These are phyloP conservation scores for Nibea coibor DNA, from an alignment of 2,113 vertebrate genomes.

Conservation along the genomic window DNA sequence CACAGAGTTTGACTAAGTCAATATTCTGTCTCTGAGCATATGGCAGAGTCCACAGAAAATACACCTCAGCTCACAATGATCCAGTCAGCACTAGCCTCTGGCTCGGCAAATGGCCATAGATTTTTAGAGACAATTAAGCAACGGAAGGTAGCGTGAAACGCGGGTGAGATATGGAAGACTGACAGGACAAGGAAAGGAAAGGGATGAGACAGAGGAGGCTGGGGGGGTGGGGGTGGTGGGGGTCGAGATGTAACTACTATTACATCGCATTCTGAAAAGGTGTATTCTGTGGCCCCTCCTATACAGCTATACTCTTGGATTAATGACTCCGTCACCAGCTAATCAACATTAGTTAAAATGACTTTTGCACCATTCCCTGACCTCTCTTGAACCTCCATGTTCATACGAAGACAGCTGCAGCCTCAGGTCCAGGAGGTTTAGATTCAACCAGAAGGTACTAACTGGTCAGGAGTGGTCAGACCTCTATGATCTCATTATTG, in stretches of 20 bases:
- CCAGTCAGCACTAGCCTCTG: conserved; percentile 30
- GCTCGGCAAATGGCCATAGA: conserved; percentile 40
- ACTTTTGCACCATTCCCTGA: neutral
- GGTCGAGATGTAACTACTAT: too few species aligned
- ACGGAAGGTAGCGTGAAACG: neutral
- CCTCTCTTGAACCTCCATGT: neutral
- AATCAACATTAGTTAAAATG: neutral
- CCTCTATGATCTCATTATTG: too few species aligned
- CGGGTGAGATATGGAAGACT: conserved; percentile 5
- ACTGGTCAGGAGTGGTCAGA: too few species aligned
- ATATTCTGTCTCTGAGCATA: conserved; percentile 29
- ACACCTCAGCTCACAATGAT: conserved; percentile 41
- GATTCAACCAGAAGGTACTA: neutral
- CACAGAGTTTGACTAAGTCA: conserved; percentile 28
- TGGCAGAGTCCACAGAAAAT: conserved; percentile 52
- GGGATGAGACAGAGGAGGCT: too few species aligned
- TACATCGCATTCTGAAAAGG: too few species aligned
- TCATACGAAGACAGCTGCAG: neutral
- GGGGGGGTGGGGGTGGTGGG: too few species aligned
- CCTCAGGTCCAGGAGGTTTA: neutral
- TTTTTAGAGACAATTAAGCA: conserved; percentile 47
- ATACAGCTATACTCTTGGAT: neutral
- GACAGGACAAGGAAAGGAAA: neutral
- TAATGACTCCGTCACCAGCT: neutral
- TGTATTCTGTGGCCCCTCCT: neutral